phyloP scores from a whole-genome alignment of 2,888 invertebrate species.

The Palloptera scutellata region DNA sequence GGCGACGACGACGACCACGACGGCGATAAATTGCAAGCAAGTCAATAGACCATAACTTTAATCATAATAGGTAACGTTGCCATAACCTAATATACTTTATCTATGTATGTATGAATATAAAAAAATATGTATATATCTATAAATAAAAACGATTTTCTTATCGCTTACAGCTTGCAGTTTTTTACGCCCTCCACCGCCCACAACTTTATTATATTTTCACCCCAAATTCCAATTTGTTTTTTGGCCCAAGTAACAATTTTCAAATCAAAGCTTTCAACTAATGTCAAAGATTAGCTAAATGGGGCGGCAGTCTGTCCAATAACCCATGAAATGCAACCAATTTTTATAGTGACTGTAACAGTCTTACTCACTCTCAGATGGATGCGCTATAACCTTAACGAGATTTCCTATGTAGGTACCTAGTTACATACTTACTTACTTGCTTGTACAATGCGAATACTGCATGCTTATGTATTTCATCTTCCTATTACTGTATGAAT shows the following conservation, averaged over 20 bases:
- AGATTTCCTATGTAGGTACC: slow-evolving; percentile 10
- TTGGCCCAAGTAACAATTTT: slow-evolving; percentile 51
- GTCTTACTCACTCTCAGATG: neutral
- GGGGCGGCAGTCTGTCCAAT: slow-evolving; percentile 44
- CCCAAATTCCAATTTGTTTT: too few relatives aligned
- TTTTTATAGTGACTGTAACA: slow-evolving; percentile 15
- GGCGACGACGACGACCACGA: too few relatives aligned
- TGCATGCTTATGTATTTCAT: neutral
- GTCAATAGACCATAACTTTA: too few relatives aligned
- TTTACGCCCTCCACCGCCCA: slow-evolving; percentile 9
- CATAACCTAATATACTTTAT: too few relatives aligned
- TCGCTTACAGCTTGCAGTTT: too few relatives aligned
- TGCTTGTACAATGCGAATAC: neutral
- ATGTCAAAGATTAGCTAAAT: slow-evolving; percentile 59
- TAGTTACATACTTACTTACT: neutral
- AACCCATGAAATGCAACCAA: slow-evolving; percentile 30
- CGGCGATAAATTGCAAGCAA: too few relatives aligned
- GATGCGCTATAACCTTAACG: slow-evolving; percentile 29
- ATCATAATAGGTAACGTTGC: too few relatives aligned
- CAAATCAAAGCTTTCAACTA: slow-evolving; percentile 57
- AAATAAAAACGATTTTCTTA: too few relatives aligned
- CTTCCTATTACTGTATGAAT: slow-evolving; percentile 6
- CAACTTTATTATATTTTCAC: slow-evolving; percentile 11
- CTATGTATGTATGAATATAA: too few relatives aligned
- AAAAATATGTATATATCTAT: too few relatives aligned